A percentile compares a stretch with the other conserved stretches of the same genome.
Evolutionary conservation across 2,888 invertebrate genomes (phyloP).

Genomic region (Aproaerema taeniolella): DNA sequence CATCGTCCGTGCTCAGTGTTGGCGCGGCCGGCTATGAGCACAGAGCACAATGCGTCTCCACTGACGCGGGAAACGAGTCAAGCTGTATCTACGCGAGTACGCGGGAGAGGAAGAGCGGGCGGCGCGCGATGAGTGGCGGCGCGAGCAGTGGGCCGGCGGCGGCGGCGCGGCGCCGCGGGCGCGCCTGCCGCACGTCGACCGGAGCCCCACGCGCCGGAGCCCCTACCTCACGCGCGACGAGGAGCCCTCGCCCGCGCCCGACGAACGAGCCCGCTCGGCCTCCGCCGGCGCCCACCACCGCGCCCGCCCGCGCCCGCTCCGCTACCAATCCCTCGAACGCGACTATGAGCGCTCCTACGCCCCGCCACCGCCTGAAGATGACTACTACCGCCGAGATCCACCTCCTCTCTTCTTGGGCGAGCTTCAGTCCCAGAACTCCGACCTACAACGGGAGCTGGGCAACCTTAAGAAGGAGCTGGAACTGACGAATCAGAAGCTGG

Average conservation of each 20-base stretch:
- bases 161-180: slow-evolving; percentile 73
- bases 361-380: slow-evolving; percentile 86
- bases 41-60: slow-evolving; percentile 62
- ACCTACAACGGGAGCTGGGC: slow-evolving; percentile 92
- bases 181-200: slow-evolving; percentile 90
- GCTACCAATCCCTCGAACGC: slow-evolving; percentile 86
- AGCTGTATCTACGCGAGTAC: slow-evolving; percentile 77
- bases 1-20: slow-evolving; percentile 56
- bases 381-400: slow-evolving; percentile 73
- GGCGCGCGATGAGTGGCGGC: slow-evolving; percentile 72
- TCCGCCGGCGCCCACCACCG: slow-evolving; percentile 85
- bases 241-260: slow-evolving; percentile 88
- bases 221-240: slow-evolving; percentile 87
- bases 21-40: slow-evolving; percentile 68
- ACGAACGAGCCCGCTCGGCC: slow-evolving; percentile 87
- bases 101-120: slow-evolving; percentile 76
- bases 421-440: slow-evolving; percentile 95
- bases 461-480: slow-evolving; percentile 96
- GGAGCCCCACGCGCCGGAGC: slow-evolving; percentile 91
- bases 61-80: slow-evolving; percentile 70
- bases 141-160: slow-evolving; percentile 69
- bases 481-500: slow-evolving; percentile 97
- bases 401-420: slow-evolving; percentile 87
- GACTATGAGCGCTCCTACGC: slow-evolving; percentile 92
- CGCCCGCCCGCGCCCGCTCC: slow-evolving; percentile 86